Conservation (phyloP, 2,797 vertebrate species). For the Avahi laniger region DNA sequence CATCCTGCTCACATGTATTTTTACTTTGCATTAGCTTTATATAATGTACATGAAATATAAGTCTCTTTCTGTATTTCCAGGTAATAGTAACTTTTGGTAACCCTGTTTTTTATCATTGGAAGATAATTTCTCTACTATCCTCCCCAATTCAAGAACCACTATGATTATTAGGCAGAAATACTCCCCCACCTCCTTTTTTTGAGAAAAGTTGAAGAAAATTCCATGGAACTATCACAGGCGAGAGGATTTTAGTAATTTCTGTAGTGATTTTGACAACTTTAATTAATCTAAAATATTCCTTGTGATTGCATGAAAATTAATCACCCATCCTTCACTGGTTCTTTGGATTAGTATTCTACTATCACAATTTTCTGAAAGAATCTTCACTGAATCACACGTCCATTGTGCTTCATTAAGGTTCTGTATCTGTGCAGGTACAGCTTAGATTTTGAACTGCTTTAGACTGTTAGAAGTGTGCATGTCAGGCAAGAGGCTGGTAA, state of each 20-base stretch:
- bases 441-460: slow-evolving; percentile 42
- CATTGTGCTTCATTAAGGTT: neutral
- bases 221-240: neutral
- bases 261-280: neutral
- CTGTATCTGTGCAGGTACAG: neutral
- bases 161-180: neutral
- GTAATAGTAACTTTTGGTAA: neutral
- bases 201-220: slow-evolving; percentile 31
- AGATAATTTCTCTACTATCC: slow-evolving; percentile 9
- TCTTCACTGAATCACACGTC: neutral
- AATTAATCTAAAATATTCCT: neutral
- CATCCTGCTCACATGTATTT: slow-evolving; percentile 18
- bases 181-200: neutral
- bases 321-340: neutral
- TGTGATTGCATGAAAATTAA: neutral
- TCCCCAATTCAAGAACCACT: slow-evolving; percentile 24
- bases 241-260: slow-evolving; percentile 27
- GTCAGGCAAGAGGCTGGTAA: neutral
- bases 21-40: slow-evolving; percentile 11
- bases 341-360: slow-evolving; percentile 20
- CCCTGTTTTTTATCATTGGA: slow-evolving; percentile 36
- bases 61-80: neutral
- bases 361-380: slow-evolving; percentile 17
- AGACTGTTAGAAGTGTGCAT: neutral
- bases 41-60: neutral